Base-by-base conservation (phyloP, 1,140 invertebrate genomes). In the Scaptomyza graminum region DNA sequence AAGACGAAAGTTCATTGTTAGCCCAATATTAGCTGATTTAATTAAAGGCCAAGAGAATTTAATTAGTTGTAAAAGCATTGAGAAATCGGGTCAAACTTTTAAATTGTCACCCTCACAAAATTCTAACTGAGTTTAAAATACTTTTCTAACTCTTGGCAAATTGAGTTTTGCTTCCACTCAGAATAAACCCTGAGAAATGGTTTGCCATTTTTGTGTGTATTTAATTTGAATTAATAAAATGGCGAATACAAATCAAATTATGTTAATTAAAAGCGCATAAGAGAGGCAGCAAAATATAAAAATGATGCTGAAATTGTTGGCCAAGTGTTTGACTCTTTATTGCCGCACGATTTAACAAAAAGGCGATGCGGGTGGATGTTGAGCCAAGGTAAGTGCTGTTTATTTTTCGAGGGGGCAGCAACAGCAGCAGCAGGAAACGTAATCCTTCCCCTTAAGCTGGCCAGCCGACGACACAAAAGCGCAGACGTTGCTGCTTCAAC, bases 281-380 rank as follows among this genome's bases (percentile, higher is more conserved):
- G 9, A 34, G 8, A 34, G 31, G 31, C 8, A 34, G 7, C 31
- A 9, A 34, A 3, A 34, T 1, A 34, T 1, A 34, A 34, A 34
- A 74, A 59, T 51, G 46, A 46, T 43, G 60, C 60, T 66, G 46
- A 74, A 76, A 59, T 52, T 76, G 72, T 62, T 67, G 81, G 69
- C 77, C 81, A 85, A 84, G 67, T 72, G 80, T 68, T 68, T 81
- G 74, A 78, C 60, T 82, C 68, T 82, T 87, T 85, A 70, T 68
- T 77, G 77, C 64, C 81, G 63, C 74, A 62, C 78, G 60, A 85
- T 81, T 85, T 68, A 79, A 69, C 78, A 72, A 56, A 18, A 43
- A 65, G 47, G 41, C 43, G 3, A 12, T 4, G 3, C 1, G 11
- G 34, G 15, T 8, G 16, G 12, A 15, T 43, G 18, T 22, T 22